phyloP scores from a whole-genome alignment of 2,888 invertebrate species.

The Microplitis deprimator region DNA sequence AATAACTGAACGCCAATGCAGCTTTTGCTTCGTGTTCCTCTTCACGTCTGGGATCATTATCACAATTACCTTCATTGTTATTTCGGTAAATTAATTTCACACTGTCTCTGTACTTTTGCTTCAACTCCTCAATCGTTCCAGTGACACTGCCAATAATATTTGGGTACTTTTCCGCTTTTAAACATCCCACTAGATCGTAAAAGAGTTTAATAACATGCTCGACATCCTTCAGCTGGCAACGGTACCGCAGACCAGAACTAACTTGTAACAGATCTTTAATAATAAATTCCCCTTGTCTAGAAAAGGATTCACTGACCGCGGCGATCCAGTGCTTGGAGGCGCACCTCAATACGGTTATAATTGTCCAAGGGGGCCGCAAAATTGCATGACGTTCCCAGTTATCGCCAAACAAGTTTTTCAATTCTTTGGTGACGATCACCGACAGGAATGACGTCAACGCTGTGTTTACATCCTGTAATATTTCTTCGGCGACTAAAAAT shows the following conservation, averaged over 20 bases:
- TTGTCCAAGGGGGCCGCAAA: slow-evolving; percentile 67
- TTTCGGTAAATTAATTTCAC: slow-evolving; percentile 36
- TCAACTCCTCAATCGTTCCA: slow-evolving; percentile 57
- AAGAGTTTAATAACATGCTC: slow-evolving; percentile 57
- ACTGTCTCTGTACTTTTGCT: slow-evolving; percentile 50
- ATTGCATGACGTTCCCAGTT: slow-evolving; percentile 63
- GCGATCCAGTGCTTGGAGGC: slow-evolving; percentile 69
- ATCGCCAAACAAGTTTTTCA: slow-evolving; percentile 62
- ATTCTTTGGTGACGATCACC: slow-evolving; percentile 60
- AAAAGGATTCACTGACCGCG: slow-evolving; percentile 64
- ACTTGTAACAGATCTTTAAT: slow-evolving; percentile 54
- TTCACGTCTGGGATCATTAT: slow-evolving; percentile 30
- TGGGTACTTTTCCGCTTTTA: slow-evolving; percentile 55
- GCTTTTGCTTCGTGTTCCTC: slow-evolving; percentile 56
- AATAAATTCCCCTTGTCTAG: slow-evolving; percentile 53
- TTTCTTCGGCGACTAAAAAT: slow-evolving; percentile 54
- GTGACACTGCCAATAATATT: slow-evolving; percentile 49
- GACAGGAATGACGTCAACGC: slow-evolving; percentile 58
- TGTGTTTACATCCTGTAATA: slow-evolving; percentile 57
- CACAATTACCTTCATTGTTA: slow-evolving; percentile 50
- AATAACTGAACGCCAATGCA: slow-evolving; percentile 57
- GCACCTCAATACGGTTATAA: slow-evolving; percentile 61
- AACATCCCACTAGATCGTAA: slow-evolving; percentile 59
- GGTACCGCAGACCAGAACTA: slow-evolving; percentile 52
- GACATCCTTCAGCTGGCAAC: slow-evolving; percentile 57